Evolutionary conservation across 1,140 invertebrate genomes (phyloP).

Genomic region (Procambarus virginalis): DNA sequence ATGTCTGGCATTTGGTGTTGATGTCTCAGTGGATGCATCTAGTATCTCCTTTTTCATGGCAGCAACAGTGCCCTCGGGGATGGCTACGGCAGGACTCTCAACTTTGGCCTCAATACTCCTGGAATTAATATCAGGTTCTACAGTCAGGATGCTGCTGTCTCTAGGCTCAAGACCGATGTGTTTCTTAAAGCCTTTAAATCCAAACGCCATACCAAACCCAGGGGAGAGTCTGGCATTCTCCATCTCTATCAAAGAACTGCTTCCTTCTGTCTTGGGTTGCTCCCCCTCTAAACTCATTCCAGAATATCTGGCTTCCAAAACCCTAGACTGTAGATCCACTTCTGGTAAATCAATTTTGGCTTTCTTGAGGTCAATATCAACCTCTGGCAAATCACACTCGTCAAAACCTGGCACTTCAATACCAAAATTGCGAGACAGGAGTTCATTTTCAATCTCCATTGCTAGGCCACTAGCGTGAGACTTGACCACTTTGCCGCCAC

Average conservation of each 20-base stretch:
- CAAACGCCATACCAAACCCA: slow-evolving; percentile 60
- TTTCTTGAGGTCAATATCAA: slow-evolving; percentile 58
- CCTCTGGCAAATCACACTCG: slow-evolving; percentile 58
- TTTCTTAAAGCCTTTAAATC: slow-evolving; percentile 64
- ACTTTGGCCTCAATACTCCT: background rate
- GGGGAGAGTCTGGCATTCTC: slow-evolving; percentile 30
- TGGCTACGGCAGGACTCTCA: background rate
- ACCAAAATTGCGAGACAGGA: slow-evolving; percentile 1
- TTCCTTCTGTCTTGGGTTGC: background rate
- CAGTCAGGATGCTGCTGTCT: background rate
- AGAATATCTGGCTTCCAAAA: background rate
- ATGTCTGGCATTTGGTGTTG: background rate
- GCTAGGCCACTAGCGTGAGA: background rate
- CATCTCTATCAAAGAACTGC: slow-evolving; percentile 2
- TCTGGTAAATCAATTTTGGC: slow-evolving; percentile 48
- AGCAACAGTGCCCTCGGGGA: slow-evolving; percentile 33
- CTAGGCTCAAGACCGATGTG: slow-evolving; percentile 42
- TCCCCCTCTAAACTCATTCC: background rate
- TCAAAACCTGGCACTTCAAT: slow-evolving; percentile 28
- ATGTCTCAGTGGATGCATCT: slow-evolving; percentile 11
- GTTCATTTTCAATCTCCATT: slow-evolving; percentile 9
- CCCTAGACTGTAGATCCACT: slow-evolving; percentile 20
- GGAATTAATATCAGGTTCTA: background rate
- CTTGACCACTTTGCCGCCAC: background rate
- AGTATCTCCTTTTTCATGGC: slow-evolving; percentile 6